Evolutionary conservation across 2,888 invertebrate species (phyloP).

Genomic region (Norana najaformis): DNA sequence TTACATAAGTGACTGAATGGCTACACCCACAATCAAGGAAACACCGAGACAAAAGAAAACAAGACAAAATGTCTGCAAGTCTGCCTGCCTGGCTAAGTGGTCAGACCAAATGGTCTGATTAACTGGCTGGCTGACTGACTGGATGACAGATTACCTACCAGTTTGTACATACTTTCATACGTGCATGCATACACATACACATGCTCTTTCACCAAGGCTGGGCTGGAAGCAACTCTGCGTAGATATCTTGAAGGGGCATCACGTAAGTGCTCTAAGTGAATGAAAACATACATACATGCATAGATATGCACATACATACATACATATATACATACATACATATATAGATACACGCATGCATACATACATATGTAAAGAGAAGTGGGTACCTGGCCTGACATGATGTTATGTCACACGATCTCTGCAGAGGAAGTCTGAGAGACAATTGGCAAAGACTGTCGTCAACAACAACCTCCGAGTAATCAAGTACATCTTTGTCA

Average conservation of each 20-base stretch:
- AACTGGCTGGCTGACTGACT: no score
- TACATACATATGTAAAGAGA: background rate
- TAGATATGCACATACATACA: background rate
- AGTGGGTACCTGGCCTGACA: background rate
- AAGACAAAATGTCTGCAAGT: no score
- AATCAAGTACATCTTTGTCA: background rate
- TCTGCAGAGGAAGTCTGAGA: conserved; percentile 1
- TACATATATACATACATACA: conserved; percentile 46
- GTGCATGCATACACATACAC: background rate
- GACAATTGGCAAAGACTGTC: background rate
- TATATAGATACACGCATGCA: no score
- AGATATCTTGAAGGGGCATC: no score
- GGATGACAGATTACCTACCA: no score
- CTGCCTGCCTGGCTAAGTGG: no score
- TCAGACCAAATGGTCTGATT: no score
- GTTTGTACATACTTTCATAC: background rate
- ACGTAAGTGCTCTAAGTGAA: no score
- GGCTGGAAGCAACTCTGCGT: no score
- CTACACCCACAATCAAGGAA: no score
- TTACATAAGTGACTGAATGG: no score
- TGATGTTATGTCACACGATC: background rate
- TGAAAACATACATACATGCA: background rate
- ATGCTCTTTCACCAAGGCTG: background rate
- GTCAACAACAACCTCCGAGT: background rate
- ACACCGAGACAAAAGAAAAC: no score